phyloP scores from a whole-genome alignment of 2,888 invertebrate species.

The Galeruca laticollis region DNA sequence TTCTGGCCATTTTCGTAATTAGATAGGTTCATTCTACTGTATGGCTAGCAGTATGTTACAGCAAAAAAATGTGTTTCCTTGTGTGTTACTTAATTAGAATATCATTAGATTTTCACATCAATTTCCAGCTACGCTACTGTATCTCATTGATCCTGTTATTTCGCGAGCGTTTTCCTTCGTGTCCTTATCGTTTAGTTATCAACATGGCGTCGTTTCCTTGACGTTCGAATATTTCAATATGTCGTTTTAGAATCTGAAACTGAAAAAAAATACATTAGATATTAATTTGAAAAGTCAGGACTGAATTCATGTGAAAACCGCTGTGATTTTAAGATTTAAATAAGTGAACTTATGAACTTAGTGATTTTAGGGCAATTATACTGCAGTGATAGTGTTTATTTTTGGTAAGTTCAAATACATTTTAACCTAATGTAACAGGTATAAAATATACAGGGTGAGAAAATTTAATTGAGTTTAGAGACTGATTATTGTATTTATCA shows the following conservation, averaged over 20 bases:
- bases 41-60: too few species aligned
- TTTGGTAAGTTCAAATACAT: conserved; percentile 27
- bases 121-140: conserved; percentile 35
- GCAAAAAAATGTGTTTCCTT: too few species aligned
- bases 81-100: too few species aligned
- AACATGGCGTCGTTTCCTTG: conserved; percentile 53
- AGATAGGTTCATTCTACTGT: too few species aligned
- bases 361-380: conserved; percentile 9
- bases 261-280: not conserved
- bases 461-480: not conserved
- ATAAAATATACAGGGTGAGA: conserved; percentile 1
- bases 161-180: conserved; percentile 36
- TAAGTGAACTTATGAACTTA: conserved; percentile 28
- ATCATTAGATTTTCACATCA: conserved; percentile 15
- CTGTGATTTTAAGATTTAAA: not conserved
- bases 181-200: conserved; percentile 46
- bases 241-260: conserved; percentile 13
- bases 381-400: conserved; percentile 19
- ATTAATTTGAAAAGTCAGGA: not conserved
- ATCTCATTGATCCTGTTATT: conserved; percentile 55
- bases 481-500: too few species aligned
- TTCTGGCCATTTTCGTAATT: too few species aligned
- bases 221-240: conserved; percentile 34
- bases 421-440: conserved; percentile 13
- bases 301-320: not conserved